These are phyloP conservation scores for Hydra vulgaris DNA, from an alignment of 30 jellyfish, hydroid and myxozoan species.

Conservation along the genomic window DNA sequence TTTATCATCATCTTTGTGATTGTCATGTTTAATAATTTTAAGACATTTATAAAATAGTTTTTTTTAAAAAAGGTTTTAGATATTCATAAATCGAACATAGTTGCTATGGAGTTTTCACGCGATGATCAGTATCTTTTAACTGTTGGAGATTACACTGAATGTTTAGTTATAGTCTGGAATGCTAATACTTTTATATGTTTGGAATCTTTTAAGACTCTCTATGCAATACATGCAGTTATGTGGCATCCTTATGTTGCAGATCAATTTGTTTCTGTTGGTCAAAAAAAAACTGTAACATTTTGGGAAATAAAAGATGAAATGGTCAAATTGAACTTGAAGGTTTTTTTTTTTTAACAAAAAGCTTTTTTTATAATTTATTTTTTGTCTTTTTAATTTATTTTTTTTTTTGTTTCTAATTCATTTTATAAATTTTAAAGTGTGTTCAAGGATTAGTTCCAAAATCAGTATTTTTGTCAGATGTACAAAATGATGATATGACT, in stretches of 20 bases:
- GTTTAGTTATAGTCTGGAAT: slow-evolving; percentile 73
- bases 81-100: slow-evolving; percentile 40
- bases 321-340: slow-evolving; percentile 32
- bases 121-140: slow-evolving; percentile 80
- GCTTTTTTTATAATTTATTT: background rate
- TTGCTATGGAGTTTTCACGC: slow-evolving; percentile 71
- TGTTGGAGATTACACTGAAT: slow-evolving; percentile 60
- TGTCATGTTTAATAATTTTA: background rate
- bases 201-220: slow-evolving; percentile 43
- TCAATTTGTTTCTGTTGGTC: slow-evolving; percentile 83
- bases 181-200: slow-evolving; percentile 35
- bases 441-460: background rate
- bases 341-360: background rate
- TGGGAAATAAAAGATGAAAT: slow-evolving; percentile 73
- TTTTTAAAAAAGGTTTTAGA: slow-evolving; percentile 39
- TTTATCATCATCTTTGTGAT: background rate
- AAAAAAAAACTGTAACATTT: slow-evolving; percentile 52
- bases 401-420: background rate
- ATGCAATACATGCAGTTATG: slow-evolving; percentile 53
- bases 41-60: background rate
- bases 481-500: slow-evolving; percentile 16
- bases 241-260: slow-evolving; percentile 89
- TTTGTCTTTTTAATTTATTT: background rate
- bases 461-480: background rate
- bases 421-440: background rate